phyloP scores from a whole-genome alignment of 2,888 invertebrate species.

The Camponotus fellah region DNA sequence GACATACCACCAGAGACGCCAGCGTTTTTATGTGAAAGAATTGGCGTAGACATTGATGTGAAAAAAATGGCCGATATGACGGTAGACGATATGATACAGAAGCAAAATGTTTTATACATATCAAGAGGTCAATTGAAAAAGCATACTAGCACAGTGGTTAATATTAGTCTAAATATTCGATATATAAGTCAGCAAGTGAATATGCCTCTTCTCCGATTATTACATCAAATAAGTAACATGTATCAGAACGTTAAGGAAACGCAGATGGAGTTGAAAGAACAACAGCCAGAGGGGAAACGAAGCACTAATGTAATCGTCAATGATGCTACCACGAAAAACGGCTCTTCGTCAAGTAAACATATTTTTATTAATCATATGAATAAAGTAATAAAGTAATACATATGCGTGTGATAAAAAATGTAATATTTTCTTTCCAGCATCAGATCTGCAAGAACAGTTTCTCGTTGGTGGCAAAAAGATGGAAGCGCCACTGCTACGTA shows the following conservation, averaged over 20 bases:
- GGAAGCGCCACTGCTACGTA: conserved; percentile 79
- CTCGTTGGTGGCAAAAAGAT: conserved; percentile 85
- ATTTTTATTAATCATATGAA: conserved; percentile 5
- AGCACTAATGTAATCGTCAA: conserved; percentile 83
- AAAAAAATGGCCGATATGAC: conserved; percentile 96
- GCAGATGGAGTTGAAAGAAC: conserved; percentile 94
- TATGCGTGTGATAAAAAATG: not conserved
- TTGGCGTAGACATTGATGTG: conserved; percentile 95
- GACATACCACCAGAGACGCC: conserved; percentile 92
- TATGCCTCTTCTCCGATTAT: conserved; percentile 96
- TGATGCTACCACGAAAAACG: conserved; percentile 87
- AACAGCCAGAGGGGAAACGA: conserved; percentile 87
- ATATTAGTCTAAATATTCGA: conserved; percentile 95
- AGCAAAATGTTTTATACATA: conserved; percentile 94
- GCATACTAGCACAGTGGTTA: conserved; percentile 96
- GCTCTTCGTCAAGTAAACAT: conserved; percentile 88
- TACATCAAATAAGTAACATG: conserved; percentile 99
- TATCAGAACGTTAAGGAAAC: conserved; percentile 98
- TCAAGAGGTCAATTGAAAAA: conserved; percentile 95
- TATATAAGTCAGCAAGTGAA: conserved; percentile 98
- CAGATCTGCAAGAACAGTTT: conserved; percentile 89
- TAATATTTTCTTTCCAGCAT: conserved; percentile 84
- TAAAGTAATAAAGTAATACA: conserved; percentile 16
- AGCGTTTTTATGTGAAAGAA: conserved; percentile 96
- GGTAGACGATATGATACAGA: conserved; percentile 93